Evolutionary conservation across 37 sponge, comb jelly and placozoan species (phyloP).

Genomic region (Mnemiopsis leidyi): DNA sequence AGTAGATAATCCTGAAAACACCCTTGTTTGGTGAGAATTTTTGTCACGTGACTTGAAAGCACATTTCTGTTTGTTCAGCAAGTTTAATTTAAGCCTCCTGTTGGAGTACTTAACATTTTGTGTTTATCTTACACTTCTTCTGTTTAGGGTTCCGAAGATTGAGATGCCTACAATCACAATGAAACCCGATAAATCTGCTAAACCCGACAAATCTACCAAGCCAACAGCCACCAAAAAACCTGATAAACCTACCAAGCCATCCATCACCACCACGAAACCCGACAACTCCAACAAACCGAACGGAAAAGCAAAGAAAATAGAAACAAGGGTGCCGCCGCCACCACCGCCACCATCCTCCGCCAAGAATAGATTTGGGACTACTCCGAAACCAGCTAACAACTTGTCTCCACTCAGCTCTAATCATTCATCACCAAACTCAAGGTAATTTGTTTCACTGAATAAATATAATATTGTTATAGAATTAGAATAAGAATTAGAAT

Average conservation of each 20-base stretch:
- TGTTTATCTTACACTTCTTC: too few species aligned
- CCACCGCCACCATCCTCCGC: background rate
- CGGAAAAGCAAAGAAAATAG: background rate
- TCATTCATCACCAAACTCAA: background rate
- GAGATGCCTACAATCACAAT: background rate
- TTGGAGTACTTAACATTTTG: too few species aligned
- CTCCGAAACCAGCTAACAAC: background rate
- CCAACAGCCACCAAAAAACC: too few species aligned
- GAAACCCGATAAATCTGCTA: background rate
- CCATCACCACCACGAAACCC: background rate
- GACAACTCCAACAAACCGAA: background rate
- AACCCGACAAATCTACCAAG: background rate
- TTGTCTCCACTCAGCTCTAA: background rate
- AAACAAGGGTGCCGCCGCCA: background rate
- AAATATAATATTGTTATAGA: too few species aligned
- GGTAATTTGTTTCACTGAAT: too few species aligned
- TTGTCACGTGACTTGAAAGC: background rate
- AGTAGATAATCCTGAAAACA: background rate
- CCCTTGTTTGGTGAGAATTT: background rate
- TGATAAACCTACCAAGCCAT: background rate
- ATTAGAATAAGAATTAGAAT: too few species aligned
- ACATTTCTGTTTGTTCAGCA: background rate
- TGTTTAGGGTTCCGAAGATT: background rate
- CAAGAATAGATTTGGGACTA: background rate
- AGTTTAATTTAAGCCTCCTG: too few species aligned